phyloP scores from a whole-genome alignment of 2,797 vertebrate genomes.

The Acipenser transmontanus region DNA sequence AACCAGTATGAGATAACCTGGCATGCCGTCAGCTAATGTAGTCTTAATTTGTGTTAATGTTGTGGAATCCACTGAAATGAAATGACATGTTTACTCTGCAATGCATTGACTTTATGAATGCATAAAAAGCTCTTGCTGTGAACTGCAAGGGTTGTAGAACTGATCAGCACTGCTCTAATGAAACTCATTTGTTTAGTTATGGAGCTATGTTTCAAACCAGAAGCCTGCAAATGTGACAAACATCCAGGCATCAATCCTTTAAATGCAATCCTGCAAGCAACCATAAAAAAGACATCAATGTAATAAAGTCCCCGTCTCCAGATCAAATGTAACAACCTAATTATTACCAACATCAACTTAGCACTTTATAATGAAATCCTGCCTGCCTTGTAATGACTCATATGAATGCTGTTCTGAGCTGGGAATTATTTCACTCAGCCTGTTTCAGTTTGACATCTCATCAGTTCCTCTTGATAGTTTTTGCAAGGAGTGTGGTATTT shows the following conservation, averaged over 20 bases:
- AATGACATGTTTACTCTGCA: too few species aligned
- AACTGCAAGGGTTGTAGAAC: slow-evolving; percentile 31
- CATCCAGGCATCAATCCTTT: slow-evolving; percentile 58
- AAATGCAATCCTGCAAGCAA: slow-evolving; percentile 60
- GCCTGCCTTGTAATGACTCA: not conserved
- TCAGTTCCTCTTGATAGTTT: not conserved
- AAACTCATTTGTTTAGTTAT: slow-evolving; percentile 61
- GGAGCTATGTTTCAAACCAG: not conserved
- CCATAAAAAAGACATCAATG: slow-evolving; percentile 22
- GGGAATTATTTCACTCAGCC: not conserved
- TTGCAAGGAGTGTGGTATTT: not conserved
- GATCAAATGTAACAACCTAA: not conserved
- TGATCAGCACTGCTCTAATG: slow-evolving; percentile 48
- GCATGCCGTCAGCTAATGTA: too few species aligned
- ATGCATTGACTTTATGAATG: too few species aligned
- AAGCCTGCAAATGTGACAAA: slow-evolving; percentile 50
- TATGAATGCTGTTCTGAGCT: not conserved
- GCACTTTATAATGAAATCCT: not conserved
- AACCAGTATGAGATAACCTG: too few species aligned
- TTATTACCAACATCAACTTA: slow-evolving; percentile 1
- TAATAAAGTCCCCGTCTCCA: slow-evolving; percentile 40
- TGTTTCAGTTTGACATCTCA: not conserved
- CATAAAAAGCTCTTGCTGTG: slow-evolving; percentile 24
- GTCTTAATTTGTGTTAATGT: too few species aligned
- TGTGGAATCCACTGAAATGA: too few species aligned